Conservation (phyloP, 2,113 vertebrate genomes). For the Heloderma charlesbogerti region DNA sequence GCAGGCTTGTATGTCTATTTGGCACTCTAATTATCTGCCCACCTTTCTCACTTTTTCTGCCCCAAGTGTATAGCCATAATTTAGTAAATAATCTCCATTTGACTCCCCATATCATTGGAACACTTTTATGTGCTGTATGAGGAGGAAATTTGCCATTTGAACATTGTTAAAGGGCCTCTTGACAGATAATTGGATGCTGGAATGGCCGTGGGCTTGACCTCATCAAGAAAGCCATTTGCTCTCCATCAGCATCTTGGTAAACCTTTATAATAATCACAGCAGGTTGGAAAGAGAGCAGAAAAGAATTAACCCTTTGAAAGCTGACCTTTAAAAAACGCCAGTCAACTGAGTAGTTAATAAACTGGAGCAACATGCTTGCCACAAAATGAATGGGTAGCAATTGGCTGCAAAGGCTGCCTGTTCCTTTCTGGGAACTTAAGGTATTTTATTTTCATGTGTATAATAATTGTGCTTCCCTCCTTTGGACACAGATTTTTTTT, state of each 20-base stretch:
- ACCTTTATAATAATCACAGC: constrained; percentile 8
- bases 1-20: neutral
- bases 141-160: constrained; percentile 24
- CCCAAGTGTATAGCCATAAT: neutral
- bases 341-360: constrained; percentile 28
- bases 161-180: constrained; percentile 28
- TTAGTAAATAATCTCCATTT: constrained; percentile 23
- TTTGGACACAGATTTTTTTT: neutral
- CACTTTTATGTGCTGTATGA: neutral
- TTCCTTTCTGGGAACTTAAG: neutral
- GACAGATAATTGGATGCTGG: constrained; percentile 31
- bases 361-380: neutral
- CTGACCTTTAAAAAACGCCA: constrained; percentile 7
- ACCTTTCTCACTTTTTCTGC: neutral
- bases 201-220: constrained; percentile 4
- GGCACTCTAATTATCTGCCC: constrained; percentile 34
- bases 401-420: neutral
- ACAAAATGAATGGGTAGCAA: constrained; percentile 10
- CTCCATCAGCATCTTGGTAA: constrained; percentile 1
- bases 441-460: neutral
- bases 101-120: neutral
- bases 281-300: constrained; percentile 26
- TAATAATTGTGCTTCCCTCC: neutral
- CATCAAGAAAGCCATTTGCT: constrained; percentile 13
- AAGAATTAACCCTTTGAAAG: constrained; percentile 32